phyloP scores from a whole-genome alignment of 2,113 vertebrate genomes.

The Capra hircus region DNA sequence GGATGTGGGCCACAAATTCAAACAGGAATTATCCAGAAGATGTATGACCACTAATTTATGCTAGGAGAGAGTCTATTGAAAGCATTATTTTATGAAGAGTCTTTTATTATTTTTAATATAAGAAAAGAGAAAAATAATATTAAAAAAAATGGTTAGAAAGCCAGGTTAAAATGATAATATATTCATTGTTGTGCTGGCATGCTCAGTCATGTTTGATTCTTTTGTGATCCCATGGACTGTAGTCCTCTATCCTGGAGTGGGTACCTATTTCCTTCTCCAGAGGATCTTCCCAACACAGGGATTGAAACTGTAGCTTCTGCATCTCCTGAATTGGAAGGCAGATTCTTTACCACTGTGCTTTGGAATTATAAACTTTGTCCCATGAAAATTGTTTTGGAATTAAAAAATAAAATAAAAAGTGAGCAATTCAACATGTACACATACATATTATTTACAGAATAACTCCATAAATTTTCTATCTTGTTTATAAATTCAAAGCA shows the following conservation, averaged over 20 bases:
- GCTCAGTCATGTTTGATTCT: background rate
- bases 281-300: background rate
- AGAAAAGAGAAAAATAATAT: background rate
- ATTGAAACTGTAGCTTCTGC: background rate
- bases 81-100: background rate
- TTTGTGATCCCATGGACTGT: background rate
- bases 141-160: background rate
- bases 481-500: background rate
- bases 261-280: background rate
- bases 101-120: background rate
- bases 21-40: background rate
- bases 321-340: background rate
- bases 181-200: background rate
- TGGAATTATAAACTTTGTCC: background rate
- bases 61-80: background rate
- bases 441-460: background rate
- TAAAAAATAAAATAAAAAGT: background rate
- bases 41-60: background rate
- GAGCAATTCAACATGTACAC: background rate
- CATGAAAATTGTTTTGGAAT: background rate
- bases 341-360: background rate
- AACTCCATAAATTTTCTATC: background rate
- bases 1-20: accelerated
- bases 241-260: background rate
- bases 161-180: background rate